Base-by-base conservation (phyloP, 2,797 vertebrate species). In the Characodon lateralis region DNA sequence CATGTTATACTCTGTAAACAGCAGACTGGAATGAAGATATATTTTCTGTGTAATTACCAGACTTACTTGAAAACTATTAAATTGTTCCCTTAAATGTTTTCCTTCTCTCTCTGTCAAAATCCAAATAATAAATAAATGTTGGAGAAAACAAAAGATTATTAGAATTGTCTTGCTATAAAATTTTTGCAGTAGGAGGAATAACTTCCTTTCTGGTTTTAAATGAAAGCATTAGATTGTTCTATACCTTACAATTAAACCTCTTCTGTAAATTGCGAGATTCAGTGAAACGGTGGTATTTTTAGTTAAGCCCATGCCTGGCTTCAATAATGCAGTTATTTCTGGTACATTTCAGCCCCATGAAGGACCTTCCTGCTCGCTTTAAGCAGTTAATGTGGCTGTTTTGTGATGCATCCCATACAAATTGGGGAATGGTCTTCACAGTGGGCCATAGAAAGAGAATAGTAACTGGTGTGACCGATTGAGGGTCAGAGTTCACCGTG, bases 401-500 rank as follows among this genome's bases (percentile, higher is more conserved):
- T 92, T 93, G 93, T 92, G 82, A 89, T 79, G 71, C 80, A 63
- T 88, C 88, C 91, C 82, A 91, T 93, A 95, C 94, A 95, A 95
- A 96, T 96, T 95, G 93, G 93, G 81, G 80, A 91, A 87, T 85
- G 82, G 89, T 90, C 83, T 91, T 89, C 83, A 89, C 82, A 73
- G 90, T 87, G 89, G 88, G 86, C 81, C 76, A 85, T 70, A 85
- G 90, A 94, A 91, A 95, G 91, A 93, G 90, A 93, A 90, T 84
- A 79, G 83, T 93, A 91, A 85, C 93, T 86, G 93, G 92, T 92
- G 95, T 95, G 95, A 95, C 94, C 53, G 91, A 95, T 95, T 73
- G 78, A 58, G 83, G 94, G 92, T 93, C 92, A 92, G 90, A 93
- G 95, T 90, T 93, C 88, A 48, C 78, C 6, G n/a, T 87, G 89